Conservation (phyloP, 2,797 vertebrate genomes). For the Linurgus olivaceus region DNA sequence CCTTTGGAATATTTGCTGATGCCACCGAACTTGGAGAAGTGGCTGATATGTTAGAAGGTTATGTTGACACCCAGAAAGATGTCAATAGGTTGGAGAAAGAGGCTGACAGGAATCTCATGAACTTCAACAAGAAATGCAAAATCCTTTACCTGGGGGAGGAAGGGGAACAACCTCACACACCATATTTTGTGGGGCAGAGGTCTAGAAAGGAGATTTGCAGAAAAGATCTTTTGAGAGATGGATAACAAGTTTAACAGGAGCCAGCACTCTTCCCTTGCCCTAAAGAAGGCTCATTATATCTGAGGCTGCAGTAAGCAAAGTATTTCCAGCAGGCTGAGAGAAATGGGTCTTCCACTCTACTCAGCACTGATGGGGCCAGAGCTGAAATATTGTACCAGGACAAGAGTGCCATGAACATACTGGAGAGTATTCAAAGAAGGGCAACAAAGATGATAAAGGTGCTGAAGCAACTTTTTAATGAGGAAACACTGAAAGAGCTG, state of each 20-base stretch:
- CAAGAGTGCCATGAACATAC: neutral
- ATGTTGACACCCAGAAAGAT: neutral
- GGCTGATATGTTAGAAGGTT: neutral
- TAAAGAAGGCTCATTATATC: neutral
- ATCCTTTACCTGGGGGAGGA: neutral
- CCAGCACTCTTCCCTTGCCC: neutral
- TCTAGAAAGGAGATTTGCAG: neutral
- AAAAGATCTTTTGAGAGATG: neutral
- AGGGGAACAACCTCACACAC: neutral
- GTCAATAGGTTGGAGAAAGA: neutral
- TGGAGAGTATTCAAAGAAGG: neutral
- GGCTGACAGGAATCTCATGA: neutral
- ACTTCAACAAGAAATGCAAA: neutral
- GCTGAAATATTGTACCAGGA: neutral
- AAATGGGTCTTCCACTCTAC: neutral
- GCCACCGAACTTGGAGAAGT: neutral
- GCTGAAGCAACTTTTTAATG: neutral
- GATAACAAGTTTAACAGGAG: neutral
- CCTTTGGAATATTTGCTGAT: neutral
- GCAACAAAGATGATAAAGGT: neutral
- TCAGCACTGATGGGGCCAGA: accelerated
- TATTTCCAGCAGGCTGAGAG: neutral
- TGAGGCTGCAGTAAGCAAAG: neutral
- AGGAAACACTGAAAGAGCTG: neutral
- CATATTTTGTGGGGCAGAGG: accelerated